Evolutionary conservation across 2,888 invertebrate genomes (phyloP).

Genomic region (Apodemia zela): DNA sequence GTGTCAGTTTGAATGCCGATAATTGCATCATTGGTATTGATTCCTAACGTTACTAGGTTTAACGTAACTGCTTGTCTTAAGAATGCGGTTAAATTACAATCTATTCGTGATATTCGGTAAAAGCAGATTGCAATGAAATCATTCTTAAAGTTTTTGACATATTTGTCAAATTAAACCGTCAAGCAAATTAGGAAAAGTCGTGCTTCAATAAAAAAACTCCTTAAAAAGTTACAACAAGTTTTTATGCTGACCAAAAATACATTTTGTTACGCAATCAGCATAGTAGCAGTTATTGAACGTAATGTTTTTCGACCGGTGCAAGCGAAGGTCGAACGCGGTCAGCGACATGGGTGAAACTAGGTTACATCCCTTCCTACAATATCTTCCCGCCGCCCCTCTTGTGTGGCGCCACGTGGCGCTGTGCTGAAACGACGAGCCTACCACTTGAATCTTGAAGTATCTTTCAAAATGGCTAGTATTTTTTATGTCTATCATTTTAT

Average conservation of each 20-base stretch:
- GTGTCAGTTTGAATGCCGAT: conserved; percentile 50
- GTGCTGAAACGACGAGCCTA: conserved; percentile 33
- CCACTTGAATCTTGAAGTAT: conserved; percentile 28
- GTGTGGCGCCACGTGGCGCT: conserved; percentile 48
- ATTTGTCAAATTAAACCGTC: background rate
- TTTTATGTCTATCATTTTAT: background rate
- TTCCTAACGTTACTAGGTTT: conserved; percentile 20
- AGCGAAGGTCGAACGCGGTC: conserved; percentile 75
- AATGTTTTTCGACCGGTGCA: conserved; percentile 59
- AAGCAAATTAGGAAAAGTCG: background rate
- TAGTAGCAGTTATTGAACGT: conserved; percentile 46
- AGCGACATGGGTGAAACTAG: conserved; percentile 65
- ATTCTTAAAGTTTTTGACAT: conserved; percentile 2
- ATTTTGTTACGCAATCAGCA: conserved; percentile 48
- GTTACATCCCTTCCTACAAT: conserved; percentile 57
- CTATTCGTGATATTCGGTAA: background rate
- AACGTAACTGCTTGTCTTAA: conserved; percentile 11
- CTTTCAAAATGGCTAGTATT: conserved; percentile 14
- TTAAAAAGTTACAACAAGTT: conserved; percentile 7
- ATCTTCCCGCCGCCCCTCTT: conserved; percentile 32
- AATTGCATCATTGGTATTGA: conserved; percentile 37
- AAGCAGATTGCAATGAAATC: background rate
- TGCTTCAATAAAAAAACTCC: conserved; percentile 7
- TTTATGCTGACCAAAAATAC: conserved; percentile 45
- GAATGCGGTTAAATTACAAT: conserved; percentile 11